These are phyloP conservation scores for Neolamprologus longior DNA, from an alignment of 2,113 vertebrate species.

Conservation along the genomic window DNA sequence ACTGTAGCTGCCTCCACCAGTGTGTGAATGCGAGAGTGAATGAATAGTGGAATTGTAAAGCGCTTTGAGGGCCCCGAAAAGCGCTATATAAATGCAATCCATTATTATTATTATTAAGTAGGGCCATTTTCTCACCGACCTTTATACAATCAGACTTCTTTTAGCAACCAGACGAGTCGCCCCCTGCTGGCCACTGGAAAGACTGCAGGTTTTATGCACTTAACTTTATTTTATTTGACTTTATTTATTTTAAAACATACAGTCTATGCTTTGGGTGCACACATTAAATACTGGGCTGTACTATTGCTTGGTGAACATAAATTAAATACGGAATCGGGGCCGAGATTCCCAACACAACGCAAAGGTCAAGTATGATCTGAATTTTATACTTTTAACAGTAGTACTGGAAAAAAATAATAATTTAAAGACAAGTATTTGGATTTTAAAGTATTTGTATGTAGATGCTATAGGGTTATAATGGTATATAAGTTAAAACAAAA, in stretches of 20 bases:
- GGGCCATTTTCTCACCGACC: neutral
- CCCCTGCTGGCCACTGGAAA: neutral
- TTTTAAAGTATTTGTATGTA: neutral
- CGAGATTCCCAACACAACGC: accelerated
- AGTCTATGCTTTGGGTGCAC: neutral
- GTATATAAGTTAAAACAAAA: neutral
- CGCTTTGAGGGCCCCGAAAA: accelerated
- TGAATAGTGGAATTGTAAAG: accelerated
- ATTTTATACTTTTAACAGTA: neutral
- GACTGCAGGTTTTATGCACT: neutral
- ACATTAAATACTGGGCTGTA: neutral
- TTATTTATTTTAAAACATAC: neutral
- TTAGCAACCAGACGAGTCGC: accelerated
- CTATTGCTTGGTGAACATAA: accelerated
- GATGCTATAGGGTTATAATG: neutral
- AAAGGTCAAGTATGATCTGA: neutral
- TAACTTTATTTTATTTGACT: neutral
- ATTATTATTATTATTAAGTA: neutral
- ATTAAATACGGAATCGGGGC: accelerated
- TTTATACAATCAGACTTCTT: neutral
- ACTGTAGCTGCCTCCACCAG: neutral
- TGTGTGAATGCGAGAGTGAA: accelerated
- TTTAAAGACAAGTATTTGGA: neutral
- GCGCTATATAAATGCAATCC: accelerated
- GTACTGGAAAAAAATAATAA: neutral